A percentile compares a stretch with the other conserved stretches of the same genome.
These are phyloP conservation scores for Coenobita brevimanus DNA, from an alignment of 1,140 invertebrate species.

Conservation along the genomic window DNA sequence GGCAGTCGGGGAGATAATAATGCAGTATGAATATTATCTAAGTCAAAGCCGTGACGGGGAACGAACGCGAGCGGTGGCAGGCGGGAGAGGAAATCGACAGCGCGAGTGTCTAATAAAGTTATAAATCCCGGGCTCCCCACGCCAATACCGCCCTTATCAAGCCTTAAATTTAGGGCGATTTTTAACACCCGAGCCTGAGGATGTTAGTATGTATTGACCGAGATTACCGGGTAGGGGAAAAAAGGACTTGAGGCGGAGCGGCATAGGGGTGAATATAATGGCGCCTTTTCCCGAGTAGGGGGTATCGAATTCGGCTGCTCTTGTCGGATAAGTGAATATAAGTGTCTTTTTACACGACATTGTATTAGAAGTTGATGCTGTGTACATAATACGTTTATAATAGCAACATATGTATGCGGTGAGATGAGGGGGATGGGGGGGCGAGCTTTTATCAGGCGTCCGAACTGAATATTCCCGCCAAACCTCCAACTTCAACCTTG, in stretches of 20 bases:
- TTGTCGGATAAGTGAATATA: constrained; percentile 38
- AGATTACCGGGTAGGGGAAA: background rate
- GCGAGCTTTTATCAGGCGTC: no score
- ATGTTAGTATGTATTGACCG: background rate
- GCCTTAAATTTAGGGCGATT: background rate
- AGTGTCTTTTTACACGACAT: constrained; percentile 48
- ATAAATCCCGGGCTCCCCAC: constrained; percentile 24
- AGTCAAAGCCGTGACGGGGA: background rate
- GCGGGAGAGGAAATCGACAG: constrained; percentile 31
- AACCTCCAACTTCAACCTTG: no score
- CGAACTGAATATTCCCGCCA: no score
- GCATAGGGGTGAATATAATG: background rate
- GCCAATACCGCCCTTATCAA: constrained; percentile 11
- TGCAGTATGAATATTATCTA: no score
- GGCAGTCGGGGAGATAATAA: background rate
- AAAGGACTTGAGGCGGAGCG: background rate
- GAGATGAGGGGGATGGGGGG: no score
- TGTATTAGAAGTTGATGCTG: constrained; percentile 53
- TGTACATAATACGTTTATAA: constrained; percentile 58
- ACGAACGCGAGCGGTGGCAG: background rate
- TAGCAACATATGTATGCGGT: constrained; percentile 46
- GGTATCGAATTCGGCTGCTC: background rate
- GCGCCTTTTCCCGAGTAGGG: background rate
- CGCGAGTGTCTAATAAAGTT: constrained; percentile 45
- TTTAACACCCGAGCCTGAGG: background rate